Percentiles rank a stretch among this genome's conserved stretches.
These are phyloP conservation scores for Scortum barcoo DNA, from an alignment of 2,113 vertebrate genomes.

Conservation along the genomic window DNA sequence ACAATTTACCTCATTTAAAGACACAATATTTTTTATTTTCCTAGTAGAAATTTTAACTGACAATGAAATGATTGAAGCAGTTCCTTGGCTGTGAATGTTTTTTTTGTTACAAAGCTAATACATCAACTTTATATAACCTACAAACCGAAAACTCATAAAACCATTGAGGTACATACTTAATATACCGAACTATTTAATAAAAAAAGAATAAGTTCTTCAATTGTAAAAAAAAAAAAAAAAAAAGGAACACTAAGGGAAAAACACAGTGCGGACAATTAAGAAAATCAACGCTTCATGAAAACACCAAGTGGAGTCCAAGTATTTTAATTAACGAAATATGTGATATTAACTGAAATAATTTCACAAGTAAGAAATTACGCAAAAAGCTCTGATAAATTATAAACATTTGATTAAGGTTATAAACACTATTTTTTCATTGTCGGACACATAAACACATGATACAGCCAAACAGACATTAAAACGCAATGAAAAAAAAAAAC, in stretches of 20 bases:
- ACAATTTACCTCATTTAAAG: no score
- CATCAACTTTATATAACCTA: background rate
- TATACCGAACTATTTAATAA: background rate
- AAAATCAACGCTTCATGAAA: no score
- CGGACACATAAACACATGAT: no score
- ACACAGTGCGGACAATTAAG: no score
- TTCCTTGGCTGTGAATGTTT: accelerated
- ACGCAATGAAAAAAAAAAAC: background rate
- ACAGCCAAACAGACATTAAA: background rate
- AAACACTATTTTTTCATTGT: accelerated
- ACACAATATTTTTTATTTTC: no score
- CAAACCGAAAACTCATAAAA: background rate
- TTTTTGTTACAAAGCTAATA: accelerated
- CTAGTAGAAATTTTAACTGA: background rate
- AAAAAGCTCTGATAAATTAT: background rate
- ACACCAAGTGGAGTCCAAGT: no score
- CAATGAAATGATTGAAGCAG: background rate
- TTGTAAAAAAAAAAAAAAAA: no score
- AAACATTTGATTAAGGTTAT: no score
- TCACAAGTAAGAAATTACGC: background rate
- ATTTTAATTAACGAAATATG: no score
- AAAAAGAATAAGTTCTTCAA: no score
- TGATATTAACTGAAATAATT: no score
- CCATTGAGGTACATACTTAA: background rate
- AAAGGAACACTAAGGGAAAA: no score